Base-by-base conservation (phyloP, 1,140 invertebrate species). In the Drosophila sturtevanti region DNA sequence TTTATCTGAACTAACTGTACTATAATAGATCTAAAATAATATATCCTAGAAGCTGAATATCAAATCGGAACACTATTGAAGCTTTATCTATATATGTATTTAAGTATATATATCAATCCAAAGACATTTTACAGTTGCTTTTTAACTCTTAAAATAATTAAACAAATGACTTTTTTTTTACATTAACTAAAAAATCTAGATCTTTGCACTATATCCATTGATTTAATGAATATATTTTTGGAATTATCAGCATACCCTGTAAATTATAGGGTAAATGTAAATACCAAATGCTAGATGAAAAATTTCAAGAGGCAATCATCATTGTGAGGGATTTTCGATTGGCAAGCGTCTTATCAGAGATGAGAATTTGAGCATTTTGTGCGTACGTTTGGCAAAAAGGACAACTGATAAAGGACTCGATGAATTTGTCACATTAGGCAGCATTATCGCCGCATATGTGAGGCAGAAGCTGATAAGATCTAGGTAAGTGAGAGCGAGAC, bases 391-490 rank as follows among this genome's bases (percentile, higher is more conserved):
- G 41, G 41, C 41, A 48, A 48, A 85, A 85, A 81, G 68, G 70
- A 69, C 76, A 79, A 63, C 62, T 51, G 35, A 24, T n/a, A 37
- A 24, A 58, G 58, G 62, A 81, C 76, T 77, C 69, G 77, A 89
- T 84, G 73, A 89, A 84, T 89, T 89, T 89, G 84, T 89, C 84
- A 89, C 84, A 89, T 89, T 89, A 80, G 72, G 24, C 44, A 22
- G 84, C 77, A 80, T 80, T 80, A 80, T 27, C 21, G 27, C 37
- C 54, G 68, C 63, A 79, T 84, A 79, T 87, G 84, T 77, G 79
- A 78, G 65, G 63, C 48, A 55, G 59, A 44, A 35, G 21, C 41
- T 68, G 51, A 60, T 61, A 48, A 48, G 55, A 31, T 52, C 24
- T 18, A 6, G 21, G 9, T 18, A 35, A 60, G 56, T 3, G 37